Base-by-base conservation (phyloP, 2,797 vertebrate genomes). In the Scolopax rusticola region DNA sequence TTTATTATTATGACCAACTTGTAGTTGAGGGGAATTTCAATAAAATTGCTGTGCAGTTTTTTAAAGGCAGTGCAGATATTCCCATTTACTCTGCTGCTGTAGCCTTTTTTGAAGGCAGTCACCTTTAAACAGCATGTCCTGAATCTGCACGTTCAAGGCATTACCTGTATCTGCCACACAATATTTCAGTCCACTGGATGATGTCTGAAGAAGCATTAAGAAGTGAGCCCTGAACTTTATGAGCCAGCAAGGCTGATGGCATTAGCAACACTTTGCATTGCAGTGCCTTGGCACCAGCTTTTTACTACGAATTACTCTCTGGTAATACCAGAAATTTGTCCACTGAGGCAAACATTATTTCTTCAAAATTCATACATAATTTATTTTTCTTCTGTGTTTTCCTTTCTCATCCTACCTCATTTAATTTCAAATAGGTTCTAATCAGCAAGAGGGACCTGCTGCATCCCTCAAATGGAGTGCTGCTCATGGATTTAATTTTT, bases 1-100 rank as follows among this genome's bases (percentile, higher is more conserved):
- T 96, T 85, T 91, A 77, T 96, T 96, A 47, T 85, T 68, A 27
- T 32, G 24, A 68, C 79, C 30, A 57, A 74, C 33, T 23, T 88
- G 56, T 59, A 75, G 60, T 57, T 70, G 59, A 89, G 27, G 75
- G 12, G 28, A 80, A 83, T 94, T 92, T 51, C 25, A 84, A 4
- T 65, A 60, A 89, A 81, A 93, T 59, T n/a, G 18, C 50, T 59
- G 14, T 54, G 32, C 28, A n/a, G 1, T 38, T 54, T 80, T 79
- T 75, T 28, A 64, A 88, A 70, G 69, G 48, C 15, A 59, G 11
- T 68, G 59, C 41, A 87, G 40, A 65, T 87, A 61, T 79, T 96
- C 32, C 47, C 10, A 15, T 68, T 88, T 61, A n/a, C 28, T 82
- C 33, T 3, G 4, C 51, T 79, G 24, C 32, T 69, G 47, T 38